Conservation (phyloP, 2,888 invertebrate genomes). For the Agrenia bidenticulata region DNA sequence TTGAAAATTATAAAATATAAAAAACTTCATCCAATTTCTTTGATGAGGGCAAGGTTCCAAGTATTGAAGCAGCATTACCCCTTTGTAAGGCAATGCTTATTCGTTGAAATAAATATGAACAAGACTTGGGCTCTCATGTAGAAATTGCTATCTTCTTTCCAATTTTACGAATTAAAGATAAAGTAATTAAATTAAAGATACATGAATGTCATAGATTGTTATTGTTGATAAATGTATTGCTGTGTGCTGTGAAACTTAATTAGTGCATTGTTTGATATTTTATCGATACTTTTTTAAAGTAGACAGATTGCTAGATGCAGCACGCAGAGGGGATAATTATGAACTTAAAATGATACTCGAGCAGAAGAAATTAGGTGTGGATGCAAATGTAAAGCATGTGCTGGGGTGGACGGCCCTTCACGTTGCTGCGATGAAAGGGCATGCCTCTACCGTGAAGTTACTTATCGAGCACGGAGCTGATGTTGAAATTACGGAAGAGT, state of each 20-base stretch:
- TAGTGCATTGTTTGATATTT: neutral
- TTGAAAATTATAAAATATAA: too few relatives aligned
- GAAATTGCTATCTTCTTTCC: too few relatives aligned
- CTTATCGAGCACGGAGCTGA: constrained; percentile 75
- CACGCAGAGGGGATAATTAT: constrained; percentile 25
- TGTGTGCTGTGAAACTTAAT: neutral
- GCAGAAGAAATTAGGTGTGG: constrained; percentile 53
- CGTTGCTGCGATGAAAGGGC: constrained; percentile 78
- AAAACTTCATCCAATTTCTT: too few relatives aligned
- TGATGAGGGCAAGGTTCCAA: too few relatives aligned
- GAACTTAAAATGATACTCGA: constrained; percentile 27
- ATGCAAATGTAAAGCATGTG: constrained; percentile 70
- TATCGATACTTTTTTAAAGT: neutral
- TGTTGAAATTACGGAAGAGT: constrained; percentile 71
- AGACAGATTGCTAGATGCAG: constrained; percentile 25
- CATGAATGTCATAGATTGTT: too few relatives aligned
- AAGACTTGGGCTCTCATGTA: too few relatives aligned
- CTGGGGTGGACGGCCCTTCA: constrained; percentile 87
- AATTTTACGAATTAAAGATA: too few relatives aligned
- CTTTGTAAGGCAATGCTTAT: too few relatives aligned
- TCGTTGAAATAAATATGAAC: too few relatives aligned
- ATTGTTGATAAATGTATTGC: neutral
- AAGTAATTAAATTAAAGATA: too few relatives aligned
- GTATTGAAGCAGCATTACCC: too few relatives aligned
- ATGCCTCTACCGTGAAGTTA: constrained; percentile 63